Evolutionary conservation across 2,113 vertebrate species (phyloP), one percentile per base, ranked within the genome.

Genomic region (Ailuropoda melanoleuca): DNA sequence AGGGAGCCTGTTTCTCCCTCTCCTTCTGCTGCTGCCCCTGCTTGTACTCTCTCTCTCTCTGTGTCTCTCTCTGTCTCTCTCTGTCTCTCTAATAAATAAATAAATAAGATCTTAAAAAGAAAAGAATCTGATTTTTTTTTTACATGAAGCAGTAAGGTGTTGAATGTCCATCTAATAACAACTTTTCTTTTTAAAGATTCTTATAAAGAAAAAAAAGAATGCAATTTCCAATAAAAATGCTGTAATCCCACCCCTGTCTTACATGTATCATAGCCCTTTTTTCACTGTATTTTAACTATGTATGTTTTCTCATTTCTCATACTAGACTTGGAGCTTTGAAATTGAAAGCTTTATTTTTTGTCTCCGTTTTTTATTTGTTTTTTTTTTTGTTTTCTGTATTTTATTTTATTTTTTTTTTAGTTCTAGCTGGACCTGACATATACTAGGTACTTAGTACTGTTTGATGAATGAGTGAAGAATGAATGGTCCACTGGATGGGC

Each of bases 241-340:
- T 24, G 0, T 90, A 70, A 37, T 43, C 24, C 46, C 24, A 5
- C 24, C 39, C 5, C 34, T 58, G 3, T 1, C 0, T 72, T 87
- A 31, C 1, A 4, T 14, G 39, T 53, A 17, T 58, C 4, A 18
- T 2, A 74, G 58, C 0, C 0, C 4, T 26, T 39, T 56, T 55
- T 58, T 68, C 80, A 95, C 15, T 64, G 19, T 26, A 18, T 87
- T 60, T 46, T 53, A 83, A 66, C 64, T 18, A 70, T 17, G 4
- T 58, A 3, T 53, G 19, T 37, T 66, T 95, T 78, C 23, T 75
- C 13, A 62, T 39, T 89, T 86, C 39, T 26, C 2, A 23, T 46
- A 18, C 1, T 23, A 83, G 74, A 55, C 15, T 39, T 10, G 24
- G 19, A 48, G 7, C 19, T 81, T 66, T 88, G 23, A 88, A 88